Percentiles rank a stretch among this genome's conserved stretches.
Evolutionary conservation across 1,140 invertebrate genomes (phyloP).

Genomic region (Cylas formicarius): DNA sequence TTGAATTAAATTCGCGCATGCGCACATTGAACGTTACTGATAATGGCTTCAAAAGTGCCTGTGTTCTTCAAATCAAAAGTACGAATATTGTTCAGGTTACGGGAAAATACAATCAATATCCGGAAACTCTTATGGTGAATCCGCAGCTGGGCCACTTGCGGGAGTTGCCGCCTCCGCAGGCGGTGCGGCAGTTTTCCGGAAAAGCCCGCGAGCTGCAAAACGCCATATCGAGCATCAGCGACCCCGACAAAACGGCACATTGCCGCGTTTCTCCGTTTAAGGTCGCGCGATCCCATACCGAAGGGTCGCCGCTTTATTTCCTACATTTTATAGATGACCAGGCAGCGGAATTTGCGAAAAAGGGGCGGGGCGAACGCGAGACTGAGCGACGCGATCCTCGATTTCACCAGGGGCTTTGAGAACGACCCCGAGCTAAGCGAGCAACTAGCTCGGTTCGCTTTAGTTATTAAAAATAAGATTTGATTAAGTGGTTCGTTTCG

Average conservation of each 20-base stretch:
- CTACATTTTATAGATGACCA: neutral
- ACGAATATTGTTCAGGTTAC: conserved; percentile 34
- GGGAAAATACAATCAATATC: conserved; percentile 34
- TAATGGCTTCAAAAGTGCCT: no score
- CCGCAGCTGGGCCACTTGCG: conserved; percentile 35
- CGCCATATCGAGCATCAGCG: conserved; percentile 26
- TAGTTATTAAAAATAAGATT: conserved; percentile 24
- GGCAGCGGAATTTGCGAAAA: conserved; percentile 19
- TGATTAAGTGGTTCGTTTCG: no score
- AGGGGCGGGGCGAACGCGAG: conserved; percentile 18
- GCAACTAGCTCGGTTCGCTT: conserved; percentile 37
- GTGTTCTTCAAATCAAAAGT: no score
- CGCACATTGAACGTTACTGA: no score
- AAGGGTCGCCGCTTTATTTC: neutral
- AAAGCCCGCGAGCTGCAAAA: conserved; percentile 21
- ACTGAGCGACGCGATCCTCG: neutral
- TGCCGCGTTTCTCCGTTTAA: neutral
- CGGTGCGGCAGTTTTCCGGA: conserved; percentile 12
- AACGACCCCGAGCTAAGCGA: conserved; percentile 39
- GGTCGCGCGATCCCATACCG: neutral
- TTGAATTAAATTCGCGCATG: no score
- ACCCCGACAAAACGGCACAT: conserved; percentile 3
- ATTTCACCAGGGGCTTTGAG: conserved; percentile 29
- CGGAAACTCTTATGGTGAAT: conserved; percentile 38
- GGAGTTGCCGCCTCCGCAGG: conserved; percentile 17